phyloP scores from a whole-genome alignment of 2,888 invertebrate genomes.

The Sinopyrophorus schimmeli region DNA sequence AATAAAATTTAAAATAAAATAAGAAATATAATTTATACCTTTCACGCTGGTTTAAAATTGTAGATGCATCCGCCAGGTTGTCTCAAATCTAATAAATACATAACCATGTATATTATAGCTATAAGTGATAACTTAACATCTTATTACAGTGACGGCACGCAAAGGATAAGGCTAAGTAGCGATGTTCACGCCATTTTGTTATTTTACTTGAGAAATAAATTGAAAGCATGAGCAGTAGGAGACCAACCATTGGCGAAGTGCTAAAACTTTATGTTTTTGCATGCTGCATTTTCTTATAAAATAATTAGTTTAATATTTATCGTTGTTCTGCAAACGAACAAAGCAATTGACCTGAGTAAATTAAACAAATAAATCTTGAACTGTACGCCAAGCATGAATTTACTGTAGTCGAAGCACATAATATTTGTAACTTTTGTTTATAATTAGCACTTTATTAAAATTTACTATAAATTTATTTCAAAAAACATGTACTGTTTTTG shows the following conservation, averaged over 20 bases:
- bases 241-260: conserved; percentile 33
- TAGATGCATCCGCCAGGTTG: conserved; percentile 37
- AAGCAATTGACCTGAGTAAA: no score
- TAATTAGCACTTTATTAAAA: no score
- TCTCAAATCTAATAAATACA: conserved; percentile 50
- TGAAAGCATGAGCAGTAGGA: conserved; percentile 33
- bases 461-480: no score
- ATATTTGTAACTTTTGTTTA: no score
- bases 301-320: conserved; percentile 31
- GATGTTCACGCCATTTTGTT: conserved; percentile 38
- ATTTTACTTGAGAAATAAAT: conserved; percentile 33
- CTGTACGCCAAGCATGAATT: no score
- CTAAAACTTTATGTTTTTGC: conserved; percentile 34
- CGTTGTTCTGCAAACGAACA: no score
- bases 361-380: no score
- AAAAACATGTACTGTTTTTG: no score
- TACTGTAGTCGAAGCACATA: no score
- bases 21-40: conserved; percentile 35
- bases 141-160: conserved; percentile 53
- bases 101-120: conserved; percentile 54
- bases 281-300: conserved; percentile 28
- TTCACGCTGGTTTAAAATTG: conserved; percentile 40
- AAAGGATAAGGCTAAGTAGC: conserved; percentile 51
- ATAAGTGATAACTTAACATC: conserved; percentile 56
- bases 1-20: conserved; percentile 28